A percentile compares a stretch with the other conserved stretches of the same genome.
These are phyloP conservation scores for Chelonus formosanus DNA, from an alignment of 2,888 invertebrate genomes.

Conservation along the genomic window DNA sequence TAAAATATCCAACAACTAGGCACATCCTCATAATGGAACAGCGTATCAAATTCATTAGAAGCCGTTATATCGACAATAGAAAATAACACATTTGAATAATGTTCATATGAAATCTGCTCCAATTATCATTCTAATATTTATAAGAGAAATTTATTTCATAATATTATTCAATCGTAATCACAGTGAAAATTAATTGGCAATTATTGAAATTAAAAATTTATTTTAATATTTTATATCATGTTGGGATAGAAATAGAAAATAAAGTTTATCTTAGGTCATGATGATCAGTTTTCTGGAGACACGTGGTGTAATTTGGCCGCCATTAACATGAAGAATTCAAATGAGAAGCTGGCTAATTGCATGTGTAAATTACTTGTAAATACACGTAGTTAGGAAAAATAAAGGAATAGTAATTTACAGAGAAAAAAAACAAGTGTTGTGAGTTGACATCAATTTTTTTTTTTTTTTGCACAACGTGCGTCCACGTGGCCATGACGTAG, in stretches of 20 bases:
- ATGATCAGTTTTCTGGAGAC: not conserved
- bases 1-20: constrained; percentile 60
- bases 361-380: not conserved
- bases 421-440: not conserved
- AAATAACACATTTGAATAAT: no score
- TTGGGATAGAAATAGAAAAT: no score
- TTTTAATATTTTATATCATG: no score
- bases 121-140: no score
- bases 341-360: not conserved
- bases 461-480: not conserved
- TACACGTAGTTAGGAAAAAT: not conserved
- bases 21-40: constrained; percentile 64
- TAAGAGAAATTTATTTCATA: no score
- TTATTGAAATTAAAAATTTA: no score
- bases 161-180: no score
- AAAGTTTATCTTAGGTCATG: no score
- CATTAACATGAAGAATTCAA: not conserved
- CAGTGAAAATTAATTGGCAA: no score
- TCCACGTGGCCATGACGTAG: constrained; percentile 1
- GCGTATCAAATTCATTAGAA: constrained; percentile 52
- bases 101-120: no score
- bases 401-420: not conserved
- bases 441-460: not conserved
- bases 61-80: not conserved
- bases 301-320: constrained; percentile 4